A percentile compares a stretch with the other conserved stretches of the same genome.
These are phyloP conservation scores for Pyrochroa serraticornis DNA, from an alignment of 2,888 invertebrate species.

Conservation along the genomic window DNA sequence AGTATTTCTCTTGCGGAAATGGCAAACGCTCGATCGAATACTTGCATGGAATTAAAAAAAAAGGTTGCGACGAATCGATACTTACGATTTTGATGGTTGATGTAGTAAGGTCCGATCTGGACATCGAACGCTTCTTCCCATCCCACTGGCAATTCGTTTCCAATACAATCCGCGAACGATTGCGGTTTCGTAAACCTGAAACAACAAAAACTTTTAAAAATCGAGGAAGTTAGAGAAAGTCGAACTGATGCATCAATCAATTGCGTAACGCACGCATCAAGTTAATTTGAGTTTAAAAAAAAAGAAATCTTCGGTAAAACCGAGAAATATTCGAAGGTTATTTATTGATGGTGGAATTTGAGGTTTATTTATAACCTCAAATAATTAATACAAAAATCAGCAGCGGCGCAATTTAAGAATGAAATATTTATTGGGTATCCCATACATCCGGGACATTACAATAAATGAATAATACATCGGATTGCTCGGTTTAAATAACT, in stretches of 20 bases:
- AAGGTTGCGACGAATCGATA: slow-evolving; percentile 45
- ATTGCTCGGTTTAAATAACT: slow-evolving; percentile 1
- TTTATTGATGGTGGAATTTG: too few species aligned
- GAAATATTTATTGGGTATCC: slow-evolving; percentile 17
- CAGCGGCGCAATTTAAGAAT: slow-evolving; percentile 13
- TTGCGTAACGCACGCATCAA: neutral
- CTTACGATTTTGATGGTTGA: slow-evolving; percentile 96
- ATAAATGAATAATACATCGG: slow-evolving; percentile 27
- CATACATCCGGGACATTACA: slow-evolving; percentile 27
- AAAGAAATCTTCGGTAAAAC: neutral
- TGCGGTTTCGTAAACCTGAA: slow-evolving; percentile 95
- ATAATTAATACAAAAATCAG: neutral
- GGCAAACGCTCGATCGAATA: neutral
- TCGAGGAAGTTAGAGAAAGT: slow-evolving; percentile 8
- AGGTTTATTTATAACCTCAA: too few species aligned
- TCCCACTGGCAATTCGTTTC: slow-evolving; percentile 94
- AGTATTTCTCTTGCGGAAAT: slow-evolving; percentile 3
- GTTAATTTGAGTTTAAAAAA: neutral
- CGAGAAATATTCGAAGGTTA: too few species aligned
- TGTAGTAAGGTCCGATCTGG: slow-evolving; percentile 94
- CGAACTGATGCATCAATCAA: neutral
- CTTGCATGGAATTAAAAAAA: neutral
- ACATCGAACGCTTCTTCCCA: slow-evolving; percentile 97
- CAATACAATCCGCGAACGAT: slow-evolving; percentile 96
- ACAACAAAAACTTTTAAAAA: slow-evolving; percentile 53